These are phyloP conservation scores for Sinocyclocheilus anshuiensis DNA, from an alignment of 2,113 vertebrate genomes.

Conservation along the genomic window DNA sequence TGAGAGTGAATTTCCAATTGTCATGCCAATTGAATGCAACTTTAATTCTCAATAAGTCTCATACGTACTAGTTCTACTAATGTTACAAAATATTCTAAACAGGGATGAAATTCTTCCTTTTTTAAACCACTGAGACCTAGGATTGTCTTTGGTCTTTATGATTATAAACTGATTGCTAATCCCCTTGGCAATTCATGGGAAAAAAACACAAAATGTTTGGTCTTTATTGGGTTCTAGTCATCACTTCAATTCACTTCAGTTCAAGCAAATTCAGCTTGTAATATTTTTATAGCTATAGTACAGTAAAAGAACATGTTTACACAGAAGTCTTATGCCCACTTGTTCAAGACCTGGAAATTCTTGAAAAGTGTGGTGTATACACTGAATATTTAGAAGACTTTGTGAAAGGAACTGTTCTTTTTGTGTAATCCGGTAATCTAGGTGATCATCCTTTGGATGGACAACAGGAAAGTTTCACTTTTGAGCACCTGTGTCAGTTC, in stretches of 20 bases:
- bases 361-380: neutral
- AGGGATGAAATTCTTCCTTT: neutral
- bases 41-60: neutral
- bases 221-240: neutral
- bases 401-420: neutral
- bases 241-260: neutral
- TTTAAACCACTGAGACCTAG: neutral
- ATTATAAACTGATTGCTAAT: neutral
- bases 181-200: neutral
- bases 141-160: neutral
- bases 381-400: neutral
- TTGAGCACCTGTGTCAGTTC: neutral
- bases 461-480: neutral
- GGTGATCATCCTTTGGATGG: neutral
- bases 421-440: neutral
- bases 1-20: neutral
- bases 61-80: neutral
- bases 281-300: neutral
- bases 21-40: neutral
- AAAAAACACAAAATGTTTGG: neutral
- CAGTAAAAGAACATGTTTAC: neutral
- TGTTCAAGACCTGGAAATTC: neutral
- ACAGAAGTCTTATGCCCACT: neutral
- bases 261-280: neutral
- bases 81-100: neutral